These are phyloP conservation scores for Acanthosepion esculentum DNA, from an alignment of 2,888 invertebrate species.

Conservation along the genomic window DNA sequence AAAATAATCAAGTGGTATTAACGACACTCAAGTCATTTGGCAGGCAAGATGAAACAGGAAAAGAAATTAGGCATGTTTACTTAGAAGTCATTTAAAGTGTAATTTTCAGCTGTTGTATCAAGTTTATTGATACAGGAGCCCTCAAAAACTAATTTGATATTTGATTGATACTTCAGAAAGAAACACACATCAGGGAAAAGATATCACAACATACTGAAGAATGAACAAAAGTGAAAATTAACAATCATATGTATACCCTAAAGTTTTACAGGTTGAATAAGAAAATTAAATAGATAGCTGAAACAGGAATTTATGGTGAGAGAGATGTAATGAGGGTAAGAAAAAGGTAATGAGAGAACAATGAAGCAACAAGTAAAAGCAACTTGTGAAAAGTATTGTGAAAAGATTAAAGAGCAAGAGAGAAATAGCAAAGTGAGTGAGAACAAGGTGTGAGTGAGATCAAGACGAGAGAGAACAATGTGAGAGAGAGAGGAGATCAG, in stretches of 20 bases:
- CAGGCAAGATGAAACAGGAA: background rate
- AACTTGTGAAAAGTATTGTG: too few relatives aligned
- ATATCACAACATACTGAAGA: too few relatives aligned
- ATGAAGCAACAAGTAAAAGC: too few relatives aligned
- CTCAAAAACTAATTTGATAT: too few relatives aligned
- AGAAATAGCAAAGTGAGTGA: background rate
- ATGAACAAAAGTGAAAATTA: background rate
- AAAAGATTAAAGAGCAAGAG: background rate
- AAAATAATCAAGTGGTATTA: background rate
- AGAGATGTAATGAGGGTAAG: background rate
- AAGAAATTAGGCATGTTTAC: background rate
- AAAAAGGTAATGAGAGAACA: background rate
- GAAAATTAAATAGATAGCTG: background rate
- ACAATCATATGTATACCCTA: background rate
- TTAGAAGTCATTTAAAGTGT: background rate
- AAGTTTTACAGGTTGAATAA: background rate
- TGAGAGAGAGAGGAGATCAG: too few relatives aligned
- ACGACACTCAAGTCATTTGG: background rate
- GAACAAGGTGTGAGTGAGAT: background rate
- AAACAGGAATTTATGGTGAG: background rate
- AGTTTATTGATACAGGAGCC: too few relatives aligned
- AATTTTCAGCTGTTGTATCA: too few relatives aligned
- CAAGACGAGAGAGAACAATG: background rate
- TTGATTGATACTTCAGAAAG: too few relatives aligned
- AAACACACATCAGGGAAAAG: too few relatives aligned